Evolutionary conservation across 2,113 vertebrate species (phyloP), one percentile per base, ranked within the genome.

Genomic region (Spea multiplicata): DNA sequence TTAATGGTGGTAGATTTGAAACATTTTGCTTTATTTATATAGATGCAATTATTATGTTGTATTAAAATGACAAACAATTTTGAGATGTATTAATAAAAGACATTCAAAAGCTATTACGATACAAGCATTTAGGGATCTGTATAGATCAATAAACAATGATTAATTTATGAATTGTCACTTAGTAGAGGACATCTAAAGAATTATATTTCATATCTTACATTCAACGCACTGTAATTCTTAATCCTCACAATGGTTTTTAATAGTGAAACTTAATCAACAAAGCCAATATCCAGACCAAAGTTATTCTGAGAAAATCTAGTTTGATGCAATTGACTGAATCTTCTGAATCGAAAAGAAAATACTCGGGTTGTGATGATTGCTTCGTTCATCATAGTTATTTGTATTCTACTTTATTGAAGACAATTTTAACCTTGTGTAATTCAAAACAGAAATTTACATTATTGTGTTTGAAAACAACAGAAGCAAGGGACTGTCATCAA

Each of bases 401-500:
- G 13, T 67, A 67, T 12, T 44, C 45, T 45, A 44, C 12, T 67
- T 66, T 46, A 67, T 67, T 67, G 66, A 67, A 44, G 12, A 47
- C 6, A 46, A 47, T 67, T 64, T 67, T 46, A 67, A 67, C 44
- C 17, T 67, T 67, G 66, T 46, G 65, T 67, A 67, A 67, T 67
- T 67, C 12, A 67, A 67, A 67, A 45, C 66, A 67, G 44, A 67
- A 30, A 47, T 14, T 12, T 5, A 8, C 14, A 13, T 67, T 67
- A 47, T 67, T 67, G 44, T 3, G 17, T 67, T 67, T 46, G 47
- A 5, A 67, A 46, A 3, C 8, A 67, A 12, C 44, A 46, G 44
- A 4, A 67, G 47, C 66, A 46, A 46, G 9, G 10, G 16, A 12
- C 44, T 67, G 66, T 46, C 66, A 44, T 13, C 45, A 5, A 6